phyloP scores from a whole-genome alignment of 2,797 vertebrate species.

The Anguilla megastoma region DNA sequence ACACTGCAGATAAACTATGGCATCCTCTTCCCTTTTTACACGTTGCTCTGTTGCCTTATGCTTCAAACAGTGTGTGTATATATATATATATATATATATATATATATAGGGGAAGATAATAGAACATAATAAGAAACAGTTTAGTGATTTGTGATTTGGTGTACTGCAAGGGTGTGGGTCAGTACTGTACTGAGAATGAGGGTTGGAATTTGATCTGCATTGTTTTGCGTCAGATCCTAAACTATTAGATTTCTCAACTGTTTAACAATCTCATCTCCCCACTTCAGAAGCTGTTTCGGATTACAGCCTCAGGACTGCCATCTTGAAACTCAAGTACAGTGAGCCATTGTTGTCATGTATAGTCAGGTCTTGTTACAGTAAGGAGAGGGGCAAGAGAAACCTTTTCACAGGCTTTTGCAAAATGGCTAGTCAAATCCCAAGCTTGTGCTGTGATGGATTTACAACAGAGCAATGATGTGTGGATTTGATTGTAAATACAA shows the following conservation, averaged over 20 bases:
- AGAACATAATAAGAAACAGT: background rate
- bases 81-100: background rate
- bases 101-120: background rate
- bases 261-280: constrained; percentile 54
- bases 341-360: constrained; percentile 22
- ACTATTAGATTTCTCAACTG: constrained; percentile 44
- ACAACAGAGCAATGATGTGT: background rate
- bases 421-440: background rate
- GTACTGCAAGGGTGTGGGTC: background rate
- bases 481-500: background rate
- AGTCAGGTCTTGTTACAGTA: constrained; percentile 27
- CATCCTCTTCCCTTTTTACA: constrained; percentile 54
- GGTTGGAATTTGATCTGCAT: constrained; percentile 5
- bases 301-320: constrained; percentile 46
- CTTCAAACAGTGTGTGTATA: background rate
- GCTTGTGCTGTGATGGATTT: background rate
- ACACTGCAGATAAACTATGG: constrained; percentile 43
- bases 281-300: constrained; percentile 51
- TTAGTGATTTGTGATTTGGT: background rate
- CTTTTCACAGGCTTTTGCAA: background rate
- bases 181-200: background rate
- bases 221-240: constrained; percentile 7
- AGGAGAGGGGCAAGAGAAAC: background rate
- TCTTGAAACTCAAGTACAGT: constrained; percentile 51
- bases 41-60: constrained; percentile 46